A percentile compares a stretch with the other conserved stretches of the same genome.
Evolutionary conservation across 2,797 vertebrate genomes (phyloP).

Genomic region (Prunella strophiata): DNA sequence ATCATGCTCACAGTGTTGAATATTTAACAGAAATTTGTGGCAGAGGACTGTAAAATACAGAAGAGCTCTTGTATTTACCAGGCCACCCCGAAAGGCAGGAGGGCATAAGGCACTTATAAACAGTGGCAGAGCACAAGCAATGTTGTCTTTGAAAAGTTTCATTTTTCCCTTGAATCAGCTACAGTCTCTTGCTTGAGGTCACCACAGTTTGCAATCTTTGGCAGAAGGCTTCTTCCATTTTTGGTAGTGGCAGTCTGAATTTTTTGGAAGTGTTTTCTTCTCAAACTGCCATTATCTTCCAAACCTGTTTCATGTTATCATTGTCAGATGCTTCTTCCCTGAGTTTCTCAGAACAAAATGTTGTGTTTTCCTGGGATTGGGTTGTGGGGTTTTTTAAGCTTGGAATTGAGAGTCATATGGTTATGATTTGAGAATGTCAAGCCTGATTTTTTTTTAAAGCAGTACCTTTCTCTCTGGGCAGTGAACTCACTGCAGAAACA

Average conservation of each 20-base stretch:
- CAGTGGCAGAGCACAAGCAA: constrained; percentile 69
- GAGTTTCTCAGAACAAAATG: constrained; percentile 83
- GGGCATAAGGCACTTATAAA: constrained; percentile 73
- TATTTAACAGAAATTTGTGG: constrained; percentile 72
- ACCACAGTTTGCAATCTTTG: constrained; percentile 85
- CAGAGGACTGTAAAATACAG: constrained; percentile 67
- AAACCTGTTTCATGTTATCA: constrained; percentile 98
- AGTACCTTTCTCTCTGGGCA: constrained; percentile 88
- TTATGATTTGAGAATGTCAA: constrained; percentile 98
- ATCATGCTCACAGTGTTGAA: constrained; percentile 52
- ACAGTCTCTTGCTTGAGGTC: constrained; percentile 87
- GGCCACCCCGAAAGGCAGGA: constrained; percentile 75
- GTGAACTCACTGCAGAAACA: constrained; percentile 89
- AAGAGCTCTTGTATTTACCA: constrained; percentile 71
- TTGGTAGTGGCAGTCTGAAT: constrained; percentile 85
- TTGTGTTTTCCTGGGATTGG: constrained; percentile 72
- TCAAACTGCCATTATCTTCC: constrained; percentile 80
- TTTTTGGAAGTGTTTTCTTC: constrained; percentile 84
- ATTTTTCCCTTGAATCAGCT: constrained; percentile 78
- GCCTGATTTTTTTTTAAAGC: constrained; percentile 79
- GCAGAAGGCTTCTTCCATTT: constrained; percentile 94
- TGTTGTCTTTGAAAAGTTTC: constrained; percentile 80
- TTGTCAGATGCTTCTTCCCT: constrained; percentile 93
- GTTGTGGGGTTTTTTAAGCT: constrained; percentile 56
- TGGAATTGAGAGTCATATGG: constrained; percentile 95